These are phyloP conservation scores for Hyposoter dolosus DNA, from an alignment of 2,888 invertebrate genomes.

Conservation along the genomic window DNA sequence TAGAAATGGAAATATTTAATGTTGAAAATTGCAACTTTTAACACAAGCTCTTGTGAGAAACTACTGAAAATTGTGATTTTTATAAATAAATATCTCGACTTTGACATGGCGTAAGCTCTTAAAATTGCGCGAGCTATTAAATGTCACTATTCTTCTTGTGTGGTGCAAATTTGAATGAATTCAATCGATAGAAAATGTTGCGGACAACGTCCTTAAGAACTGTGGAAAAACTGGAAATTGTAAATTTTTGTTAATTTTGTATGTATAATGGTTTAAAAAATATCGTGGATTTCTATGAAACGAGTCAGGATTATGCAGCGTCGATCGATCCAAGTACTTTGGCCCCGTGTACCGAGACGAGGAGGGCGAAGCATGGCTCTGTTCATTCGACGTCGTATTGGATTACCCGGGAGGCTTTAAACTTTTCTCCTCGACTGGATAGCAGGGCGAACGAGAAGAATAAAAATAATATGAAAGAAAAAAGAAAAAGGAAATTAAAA, in stretches of 20 bases:
- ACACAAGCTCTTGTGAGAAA: no score
- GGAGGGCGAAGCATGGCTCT: conserved; percentile 2
- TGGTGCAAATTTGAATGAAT: no score
- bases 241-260: not conserved
- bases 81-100: no score
- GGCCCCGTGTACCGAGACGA: conserved; percentile 3
- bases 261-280: not conserved
- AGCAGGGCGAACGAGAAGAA: conserved; percentile 23
- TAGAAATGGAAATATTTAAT: no score
- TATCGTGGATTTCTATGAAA: not conserved
- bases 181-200: no score
- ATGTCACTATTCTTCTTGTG: no score
- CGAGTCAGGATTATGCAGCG: conserved; percentile 35
- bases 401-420: conserved; percentile 43
- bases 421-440: conserved; percentile 49
- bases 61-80: no score
- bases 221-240: no score
- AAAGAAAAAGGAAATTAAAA: not conserved
- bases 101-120: no score
- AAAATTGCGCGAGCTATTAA: no score
- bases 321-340: conserved; percentile 40
- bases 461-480: conserved; percentile 26
- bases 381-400: conserved; percentile 26
- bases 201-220: no score
- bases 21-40: no score